Conservation (phyloP, 2,113 vertebrate species). For the Salvator merianae region DNA sequence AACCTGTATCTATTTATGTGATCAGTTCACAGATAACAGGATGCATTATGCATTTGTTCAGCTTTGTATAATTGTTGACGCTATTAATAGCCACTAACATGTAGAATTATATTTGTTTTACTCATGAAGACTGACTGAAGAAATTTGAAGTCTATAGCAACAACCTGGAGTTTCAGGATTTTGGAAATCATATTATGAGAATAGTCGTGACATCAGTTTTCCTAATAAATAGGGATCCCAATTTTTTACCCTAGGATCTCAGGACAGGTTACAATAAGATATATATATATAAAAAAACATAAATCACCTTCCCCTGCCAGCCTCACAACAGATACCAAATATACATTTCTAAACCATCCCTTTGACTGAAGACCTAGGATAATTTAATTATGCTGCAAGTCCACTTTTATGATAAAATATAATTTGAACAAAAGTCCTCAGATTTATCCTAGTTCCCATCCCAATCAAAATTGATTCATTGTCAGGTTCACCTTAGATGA, state of each 20-base stretch:
- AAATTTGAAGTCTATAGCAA: neutral
- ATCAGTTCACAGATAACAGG: neutral
- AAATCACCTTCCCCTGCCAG: neutral
- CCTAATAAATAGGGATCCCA: no score
- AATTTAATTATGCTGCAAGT: neutral
- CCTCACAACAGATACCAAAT: neutral
- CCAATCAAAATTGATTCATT: neutral
- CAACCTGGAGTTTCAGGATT: neutral
- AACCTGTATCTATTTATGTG: neutral
- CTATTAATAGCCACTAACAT: constrained; percentile 9
- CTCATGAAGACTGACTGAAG: constrained; percentile 5
- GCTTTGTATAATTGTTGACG: constrained; percentile 18
- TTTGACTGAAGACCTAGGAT: neutral
- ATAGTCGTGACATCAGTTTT: neutral
- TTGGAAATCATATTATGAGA: neutral
- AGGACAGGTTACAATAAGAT: no score
- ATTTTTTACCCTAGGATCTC: no score
- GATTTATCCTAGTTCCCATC: neutral
- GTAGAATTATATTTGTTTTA: neutral
- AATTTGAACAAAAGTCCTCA: neutral
- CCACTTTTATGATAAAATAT: neutral
- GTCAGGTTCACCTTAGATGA: neutral
- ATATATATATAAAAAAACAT: neutral
- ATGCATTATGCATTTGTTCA: constrained; percentile 29
- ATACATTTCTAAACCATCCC: neutral